Evolutionary conservation across 1,140 invertebrate genomes (phyloP).

Genomic region (Helicoverpa zea): DNA sequence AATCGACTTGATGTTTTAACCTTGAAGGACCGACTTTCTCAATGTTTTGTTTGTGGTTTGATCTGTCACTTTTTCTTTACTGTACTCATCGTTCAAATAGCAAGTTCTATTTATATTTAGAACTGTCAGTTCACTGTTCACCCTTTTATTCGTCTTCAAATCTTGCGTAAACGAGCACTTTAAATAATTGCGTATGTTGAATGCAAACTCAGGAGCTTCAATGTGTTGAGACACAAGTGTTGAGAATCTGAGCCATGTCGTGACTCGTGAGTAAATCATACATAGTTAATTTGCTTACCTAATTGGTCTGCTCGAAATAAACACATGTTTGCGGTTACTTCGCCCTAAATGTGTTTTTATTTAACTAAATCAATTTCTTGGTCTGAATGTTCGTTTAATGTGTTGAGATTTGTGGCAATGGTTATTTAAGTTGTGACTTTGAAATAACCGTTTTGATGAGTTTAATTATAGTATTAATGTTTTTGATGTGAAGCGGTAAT

Average conservation of each 20-base stretch:
- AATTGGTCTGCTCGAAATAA: slow-evolving; percentile 41
- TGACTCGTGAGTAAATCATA: slow-evolving; percentile 13
- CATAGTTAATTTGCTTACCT: slow-evolving; percentile 12
- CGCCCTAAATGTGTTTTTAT: slow-evolving; percentile 32
- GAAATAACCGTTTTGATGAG: not conserved
- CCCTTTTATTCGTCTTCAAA: too few species aligned
- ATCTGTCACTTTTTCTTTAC: not conserved
- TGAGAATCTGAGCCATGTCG: slow-evolving; percentile 9
- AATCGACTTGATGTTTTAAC: not conserved
- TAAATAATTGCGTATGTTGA: not conserved
- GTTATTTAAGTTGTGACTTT: not conserved
- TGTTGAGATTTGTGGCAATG: not conserved
- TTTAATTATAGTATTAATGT: not conserved
- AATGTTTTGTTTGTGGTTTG: not conserved
- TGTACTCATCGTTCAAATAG: too few species aligned
- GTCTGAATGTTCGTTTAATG: slow-evolving; percentile 35
- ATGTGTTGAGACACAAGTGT: not conserved
- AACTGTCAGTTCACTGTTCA: too few species aligned
- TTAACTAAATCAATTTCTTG: slow-evolving; percentile 33
- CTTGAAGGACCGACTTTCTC: slow-evolving; percentile 6
- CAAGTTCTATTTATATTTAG: too few species aligned
- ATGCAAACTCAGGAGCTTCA: not conserved
- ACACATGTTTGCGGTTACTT: slow-evolving; percentile 25
- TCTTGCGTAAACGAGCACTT: too few species aligned
- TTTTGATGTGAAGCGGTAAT: not conserved